Evolutionary conservation across 1,140 invertebrate species (phyloP).

Genomic region (Drosophila eugracilis): DNA sequence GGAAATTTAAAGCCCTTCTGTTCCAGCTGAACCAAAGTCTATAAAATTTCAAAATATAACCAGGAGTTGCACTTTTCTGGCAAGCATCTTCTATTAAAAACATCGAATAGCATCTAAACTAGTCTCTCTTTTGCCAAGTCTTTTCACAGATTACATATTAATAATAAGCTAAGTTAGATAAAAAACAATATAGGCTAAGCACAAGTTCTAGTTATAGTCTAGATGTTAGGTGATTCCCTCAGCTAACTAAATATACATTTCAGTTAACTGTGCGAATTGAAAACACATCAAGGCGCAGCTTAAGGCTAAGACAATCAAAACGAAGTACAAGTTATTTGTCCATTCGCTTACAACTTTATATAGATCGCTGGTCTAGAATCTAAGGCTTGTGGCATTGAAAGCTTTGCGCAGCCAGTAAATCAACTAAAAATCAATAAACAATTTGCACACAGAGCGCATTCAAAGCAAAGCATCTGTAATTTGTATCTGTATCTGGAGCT

Average conservation of each 20-base stretch:
- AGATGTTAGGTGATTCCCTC: not conserved
- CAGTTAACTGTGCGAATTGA: not conserved
- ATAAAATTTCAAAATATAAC: slow-evolving; percentile 5
- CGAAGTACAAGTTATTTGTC: slow-evolving; percentile 34
- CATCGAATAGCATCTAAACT: slow-evolving; percentile 35
- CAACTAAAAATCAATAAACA: slow-evolving; percentile 45
- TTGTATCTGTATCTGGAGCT: slow-evolving; percentile 30
- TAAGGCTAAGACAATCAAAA: slow-evolving; percentile 33
- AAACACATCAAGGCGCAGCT: slow-evolving; percentile 42
- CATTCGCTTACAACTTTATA: slow-evolving; percentile 28
- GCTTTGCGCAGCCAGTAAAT: slow-evolving; percentile 62
- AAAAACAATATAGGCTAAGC: slow-evolving; percentile 32
- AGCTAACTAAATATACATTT: not conserved
- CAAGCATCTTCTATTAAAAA: slow-evolving; percentile 17
- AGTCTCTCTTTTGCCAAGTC: slow-evolving; percentile 53
- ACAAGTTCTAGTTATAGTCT: slow-evolving; percentile 32
- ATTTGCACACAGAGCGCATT: slow-evolving; percentile 56
- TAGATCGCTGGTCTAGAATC: slow-evolving; percentile 34
- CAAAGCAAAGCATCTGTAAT: slow-evolving; percentile 64
- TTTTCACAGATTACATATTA: slow-evolving; percentile 59
- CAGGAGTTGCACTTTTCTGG: slow-evolving; percentile 49
- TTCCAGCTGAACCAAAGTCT: slow-evolving; percentile 15
- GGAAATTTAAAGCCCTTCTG: slow-evolving; percentile 60
- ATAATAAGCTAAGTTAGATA: slow-evolving; percentile 24
- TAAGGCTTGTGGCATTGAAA: slow-evolving; percentile 55